Evolutionary conservation across 2,113 vertebrate species (phyloP).

Genomic region (Spermophilus dauricus): DNA sequence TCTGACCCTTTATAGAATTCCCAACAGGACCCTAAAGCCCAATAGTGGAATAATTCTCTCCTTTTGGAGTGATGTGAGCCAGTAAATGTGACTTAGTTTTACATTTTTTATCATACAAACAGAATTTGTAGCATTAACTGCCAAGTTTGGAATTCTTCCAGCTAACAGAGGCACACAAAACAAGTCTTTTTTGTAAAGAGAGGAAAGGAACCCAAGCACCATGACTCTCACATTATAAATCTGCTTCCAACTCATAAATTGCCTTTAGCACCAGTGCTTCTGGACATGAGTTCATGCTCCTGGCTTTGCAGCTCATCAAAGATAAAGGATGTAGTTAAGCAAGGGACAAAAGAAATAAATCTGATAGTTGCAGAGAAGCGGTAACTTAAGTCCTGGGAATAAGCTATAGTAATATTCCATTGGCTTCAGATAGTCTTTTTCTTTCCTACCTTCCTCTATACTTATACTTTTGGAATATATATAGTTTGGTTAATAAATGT

Average conservation of each 20-base stretch:
- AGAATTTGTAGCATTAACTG: not conserved
- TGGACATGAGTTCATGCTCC: not conserved
- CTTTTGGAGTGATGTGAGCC: not conserved
- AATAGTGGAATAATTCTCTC: not conserved
- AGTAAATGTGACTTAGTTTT: not conserved
- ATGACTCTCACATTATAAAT: constrained; percentile 57
- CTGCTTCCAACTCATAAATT: constrained; percentile 52
- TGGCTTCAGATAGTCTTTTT: not conserved
- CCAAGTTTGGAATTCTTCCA: constrained; percentile 35
- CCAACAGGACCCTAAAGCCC: not conserved
- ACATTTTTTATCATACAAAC: not conserved
- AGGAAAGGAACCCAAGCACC: not conserved
- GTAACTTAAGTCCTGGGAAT: not conserved
- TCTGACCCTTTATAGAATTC: not conserved
- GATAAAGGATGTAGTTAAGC: not conserved
- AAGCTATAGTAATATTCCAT: not conserved
- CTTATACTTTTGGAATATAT: not conserved
- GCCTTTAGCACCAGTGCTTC: not conserved
- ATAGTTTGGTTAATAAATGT: constrained; percentile 33
- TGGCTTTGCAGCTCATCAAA: constrained; percentile 41
- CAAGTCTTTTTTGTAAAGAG: constrained; percentile 42
- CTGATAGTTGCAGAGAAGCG: not conserved
- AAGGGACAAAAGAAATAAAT: not conserved
- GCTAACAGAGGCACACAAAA: not conserved
- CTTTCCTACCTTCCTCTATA: not conserved